A percentile compares a stretch with the other conserved stretches of the same genome.
phyloP scores from a whole-genome alignment of 2,113 vertebrate genomes.

The Callipepla californica region DNA sequence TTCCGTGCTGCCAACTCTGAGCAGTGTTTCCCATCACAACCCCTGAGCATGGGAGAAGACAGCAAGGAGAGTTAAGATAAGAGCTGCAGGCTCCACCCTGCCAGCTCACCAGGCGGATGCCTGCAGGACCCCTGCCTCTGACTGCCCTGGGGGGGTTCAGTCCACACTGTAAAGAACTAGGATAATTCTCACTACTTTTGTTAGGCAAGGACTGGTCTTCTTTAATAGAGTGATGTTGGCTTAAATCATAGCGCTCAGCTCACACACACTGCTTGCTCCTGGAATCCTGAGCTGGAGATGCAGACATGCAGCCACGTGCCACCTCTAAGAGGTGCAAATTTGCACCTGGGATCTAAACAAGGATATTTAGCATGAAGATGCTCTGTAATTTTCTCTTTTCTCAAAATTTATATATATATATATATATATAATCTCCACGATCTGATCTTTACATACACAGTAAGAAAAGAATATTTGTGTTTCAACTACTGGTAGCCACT shows the following conservation, averaged over 20 bases:
- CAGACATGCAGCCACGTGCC: not conserved
- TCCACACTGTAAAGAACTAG: not conserved
- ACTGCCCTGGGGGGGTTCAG: not conserved
- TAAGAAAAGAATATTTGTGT: fast-evolving
- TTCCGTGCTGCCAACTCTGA: not conserved
- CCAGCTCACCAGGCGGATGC: not conserved
- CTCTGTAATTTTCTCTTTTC: not conserved
- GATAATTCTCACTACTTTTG: not conserved
- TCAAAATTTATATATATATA: not conserved
- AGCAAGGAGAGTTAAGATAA: not conserved
- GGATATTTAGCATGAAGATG: not conserved
- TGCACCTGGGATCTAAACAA: not conserved
- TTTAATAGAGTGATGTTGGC: not conserved
- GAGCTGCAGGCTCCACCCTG: not conserved
- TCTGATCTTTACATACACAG: not conserved
- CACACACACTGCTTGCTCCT: not conserved
- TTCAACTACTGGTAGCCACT: not conserved
- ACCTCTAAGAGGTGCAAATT: not conserved
- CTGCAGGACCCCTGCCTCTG: not conserved
- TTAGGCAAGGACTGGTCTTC: not conserved
- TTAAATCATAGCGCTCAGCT: not conserved
- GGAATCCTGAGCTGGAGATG: not conserved
- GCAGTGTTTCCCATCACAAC: not conserved
- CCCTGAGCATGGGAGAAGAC: not conserved
- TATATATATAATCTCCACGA: fast-evolving